Percentiles rank a stretch among this genome's conserved stretches.
Conservation (phyloP, 1,140 invertebrate species). For the Aporrectodea caliginosa region DNA sequence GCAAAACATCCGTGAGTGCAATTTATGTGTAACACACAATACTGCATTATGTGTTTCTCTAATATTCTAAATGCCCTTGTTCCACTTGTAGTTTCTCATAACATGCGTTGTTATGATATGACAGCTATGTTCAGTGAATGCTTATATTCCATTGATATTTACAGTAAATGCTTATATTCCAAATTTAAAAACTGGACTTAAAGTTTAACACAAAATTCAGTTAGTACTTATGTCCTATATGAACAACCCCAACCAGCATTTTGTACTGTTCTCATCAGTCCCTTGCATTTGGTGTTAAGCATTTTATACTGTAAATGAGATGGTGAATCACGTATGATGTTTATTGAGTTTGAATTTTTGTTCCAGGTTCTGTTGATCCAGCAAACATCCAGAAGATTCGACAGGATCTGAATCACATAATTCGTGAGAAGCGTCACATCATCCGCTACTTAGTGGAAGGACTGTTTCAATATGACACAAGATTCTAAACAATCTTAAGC, state of each 20-base stretch:
- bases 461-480: conserved; percentile 39
- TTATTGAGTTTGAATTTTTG: not conserved
- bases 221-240: not conserved
- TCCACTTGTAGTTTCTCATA: not conserved
- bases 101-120: not conserved
- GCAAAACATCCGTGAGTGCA: conserved; percentile 38
- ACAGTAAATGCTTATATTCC: not conserved
- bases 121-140: not conserved
- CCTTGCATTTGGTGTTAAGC: not conserved
- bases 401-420: conserved; percentile 39
- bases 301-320: not conserved
- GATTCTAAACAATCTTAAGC: too few relatives aligned
- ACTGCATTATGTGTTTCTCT: not conserved
- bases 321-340: not conserved
- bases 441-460: conserved; percentile 43
- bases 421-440: conserved; percentile 45
- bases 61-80: too few relatives aligned
- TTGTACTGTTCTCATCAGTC: not conserved
- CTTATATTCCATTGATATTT: not conserved
- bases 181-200: too few relatives aligned
- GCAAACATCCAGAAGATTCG: conserved; percentile 36
- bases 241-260: not conserved
- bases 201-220: not conserved
- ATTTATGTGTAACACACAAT: not conserved
- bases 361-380: not conserved